These are phyloP conservation scores for Cheilosia variabilis DNA, from an alignment of 2,888 invertebrate genomes.

Conservation along the genomic window DNA sequence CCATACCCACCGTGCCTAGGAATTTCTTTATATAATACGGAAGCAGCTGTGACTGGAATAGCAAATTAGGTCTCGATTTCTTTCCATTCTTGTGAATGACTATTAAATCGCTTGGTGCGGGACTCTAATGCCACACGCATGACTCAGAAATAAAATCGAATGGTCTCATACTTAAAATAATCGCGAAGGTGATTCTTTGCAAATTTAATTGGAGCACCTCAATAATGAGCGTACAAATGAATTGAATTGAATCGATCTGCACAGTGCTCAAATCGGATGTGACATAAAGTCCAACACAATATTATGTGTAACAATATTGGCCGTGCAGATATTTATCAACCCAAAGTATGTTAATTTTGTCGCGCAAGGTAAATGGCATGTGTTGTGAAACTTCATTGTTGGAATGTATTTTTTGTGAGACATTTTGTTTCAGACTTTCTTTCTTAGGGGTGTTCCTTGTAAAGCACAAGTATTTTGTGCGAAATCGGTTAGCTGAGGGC, in stretches of 20 bases:
- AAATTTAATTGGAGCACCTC: constrained; percentile 10
- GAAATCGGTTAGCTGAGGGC: constrained; percentile 41
- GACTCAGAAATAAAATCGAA: constrained; percentile 1
- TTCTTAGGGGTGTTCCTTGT: constrained; percentile 6
- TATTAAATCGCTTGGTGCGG: background rate
- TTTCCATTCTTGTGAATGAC: background rate
- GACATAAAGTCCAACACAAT: constrained; percentile 1
- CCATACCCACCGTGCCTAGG: constrained; percentile 39
- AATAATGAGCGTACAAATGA: background rate
- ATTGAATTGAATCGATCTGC: constrained; percentile 16
- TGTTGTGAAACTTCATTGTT: constrained; percentile 10
- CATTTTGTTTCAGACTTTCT: constrained; percentile 9
- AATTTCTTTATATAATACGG: constrained; percentile 64
- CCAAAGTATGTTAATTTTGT: constrained; percentile 21
- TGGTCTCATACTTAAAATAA: background rate
- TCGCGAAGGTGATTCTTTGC: constrained; percentile 22
- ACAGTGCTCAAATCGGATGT: background rate
- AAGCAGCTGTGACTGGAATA: constrained; percentile 60
- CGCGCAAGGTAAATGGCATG: constrained; percentile 21
- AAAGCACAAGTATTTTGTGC: background rate
- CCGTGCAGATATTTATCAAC: constrained; percentile 5
- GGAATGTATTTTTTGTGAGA: background rate
- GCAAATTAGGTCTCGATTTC: constrained; percentile 15
- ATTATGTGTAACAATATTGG: background rate
- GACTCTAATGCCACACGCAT: constrained; percentile 1